Evolutionary conservation across 2,113 vertebrate genomes (phyloP).

Genomic region (Lates calcarifer): DNA sequence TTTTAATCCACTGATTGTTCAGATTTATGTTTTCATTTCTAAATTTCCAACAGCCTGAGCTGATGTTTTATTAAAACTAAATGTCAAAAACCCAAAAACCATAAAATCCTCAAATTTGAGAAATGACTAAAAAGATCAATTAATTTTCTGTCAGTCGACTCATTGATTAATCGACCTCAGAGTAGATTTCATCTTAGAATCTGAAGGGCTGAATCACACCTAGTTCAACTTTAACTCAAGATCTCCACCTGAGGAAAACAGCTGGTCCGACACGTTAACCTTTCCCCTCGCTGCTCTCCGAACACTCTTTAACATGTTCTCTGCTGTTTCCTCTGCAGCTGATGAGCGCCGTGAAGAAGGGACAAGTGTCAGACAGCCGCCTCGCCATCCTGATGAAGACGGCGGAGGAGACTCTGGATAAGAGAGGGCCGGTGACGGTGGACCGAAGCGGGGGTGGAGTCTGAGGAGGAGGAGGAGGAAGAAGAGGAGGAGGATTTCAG

Average conservation of each 20-base stretch:
- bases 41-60: too few relatives aligned
- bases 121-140: too few relatives aligned
- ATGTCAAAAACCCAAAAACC: too few relatives aligned
- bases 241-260: neutral
- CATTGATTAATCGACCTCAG: too few relatives aligned
- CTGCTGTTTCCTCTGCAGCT: slow-evolving; percentile 82
- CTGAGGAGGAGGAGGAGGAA: slow-evolving; percentile 75
- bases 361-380: slow-evolving; percentile 93
- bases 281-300: slow-evolving; percentile 8
- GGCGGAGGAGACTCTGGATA: slow-evolving; percentile 91
- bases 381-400: slow-evolving; percentile 96
- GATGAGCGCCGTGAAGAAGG: slow-evolving; percentile 97
- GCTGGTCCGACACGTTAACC: slow-evolving; percentile 44
- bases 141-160: too few relatives aligned
- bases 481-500: neutral
- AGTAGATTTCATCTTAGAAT: too few relatives aligned
- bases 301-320: neutral
- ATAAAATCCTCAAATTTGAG: too few relatives aligned
- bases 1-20: too few relatives aligned
- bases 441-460: slow-evolving; percentile 95
- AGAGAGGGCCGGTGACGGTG: slow-evolving; percentile 89
- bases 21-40: too few relatives aligned
- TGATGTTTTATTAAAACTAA: too few relatives aligned
- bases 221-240: slow-evolving; percentile 32
- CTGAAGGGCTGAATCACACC: too few relatives aligned